Evolutionary conservation across 2,113 vertebrate genomes (phyloP).

Genomic region (Opisthocomus hoazin): DNA sequence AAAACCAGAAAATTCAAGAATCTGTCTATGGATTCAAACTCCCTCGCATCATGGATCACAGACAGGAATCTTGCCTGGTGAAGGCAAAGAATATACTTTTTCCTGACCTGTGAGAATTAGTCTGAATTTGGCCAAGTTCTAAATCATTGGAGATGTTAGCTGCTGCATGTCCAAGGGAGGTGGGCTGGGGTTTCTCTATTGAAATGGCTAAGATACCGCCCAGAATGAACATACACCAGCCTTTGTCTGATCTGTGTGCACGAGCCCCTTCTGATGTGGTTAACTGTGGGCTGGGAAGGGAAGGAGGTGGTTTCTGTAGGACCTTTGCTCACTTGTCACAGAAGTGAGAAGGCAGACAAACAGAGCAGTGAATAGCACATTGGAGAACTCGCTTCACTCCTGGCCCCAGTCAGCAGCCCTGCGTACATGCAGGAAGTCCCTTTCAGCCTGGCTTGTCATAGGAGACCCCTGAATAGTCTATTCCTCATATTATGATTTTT

Average conservation of each 20-base stretch:
- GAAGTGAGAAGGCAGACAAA: background rate
- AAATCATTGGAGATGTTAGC: background rate
- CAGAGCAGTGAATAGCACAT: background rate
- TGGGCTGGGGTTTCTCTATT: background rate
- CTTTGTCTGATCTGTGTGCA: background rate
- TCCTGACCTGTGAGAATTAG: background rate
- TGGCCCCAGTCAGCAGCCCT: background rate
- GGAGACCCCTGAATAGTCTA: background rate
- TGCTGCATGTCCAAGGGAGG: background rate
- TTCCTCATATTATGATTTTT: background rate
- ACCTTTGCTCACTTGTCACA: background rate
- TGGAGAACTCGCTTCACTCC: background rate
- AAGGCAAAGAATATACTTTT: background rate
- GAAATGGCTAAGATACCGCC: background rate
- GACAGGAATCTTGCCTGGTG: background rate
- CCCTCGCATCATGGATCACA: background rate
- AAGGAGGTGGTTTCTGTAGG: background rate
- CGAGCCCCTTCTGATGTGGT: background rate
- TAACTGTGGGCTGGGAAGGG: background rate
- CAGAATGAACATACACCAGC: background rate
- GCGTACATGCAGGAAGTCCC: background rate
- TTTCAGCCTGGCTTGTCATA: background rate
- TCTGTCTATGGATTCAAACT: background rate
- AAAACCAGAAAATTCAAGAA: background rate
- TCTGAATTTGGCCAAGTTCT: background rate